Conservation (phyloP, 2,888 invertebrate genomes). For the Microplitis manilae region DNA sequence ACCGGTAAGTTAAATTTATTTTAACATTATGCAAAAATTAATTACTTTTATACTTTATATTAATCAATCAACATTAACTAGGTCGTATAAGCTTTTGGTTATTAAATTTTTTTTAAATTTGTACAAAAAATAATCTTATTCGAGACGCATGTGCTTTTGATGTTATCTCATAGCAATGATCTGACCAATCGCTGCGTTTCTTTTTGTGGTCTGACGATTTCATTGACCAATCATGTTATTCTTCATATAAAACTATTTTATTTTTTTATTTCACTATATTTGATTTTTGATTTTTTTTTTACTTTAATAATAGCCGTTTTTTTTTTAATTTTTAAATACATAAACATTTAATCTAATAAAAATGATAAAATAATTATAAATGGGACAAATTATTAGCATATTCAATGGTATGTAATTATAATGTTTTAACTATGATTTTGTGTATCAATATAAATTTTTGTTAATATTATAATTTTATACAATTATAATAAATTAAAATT, state of each 20-base stretch:
- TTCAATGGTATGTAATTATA: constrained; percentile 5
- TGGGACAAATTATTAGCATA: constrained; percentile 11
- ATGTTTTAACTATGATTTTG: not conserved
- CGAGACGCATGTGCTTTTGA: constrained; percentile 33
- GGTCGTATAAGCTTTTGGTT: not conserved
- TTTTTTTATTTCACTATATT: not conserved
- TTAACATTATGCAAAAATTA: not conserved
- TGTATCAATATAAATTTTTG: not conserved
- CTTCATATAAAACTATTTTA: constrained; percentile 4
- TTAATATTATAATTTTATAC: not conserved
- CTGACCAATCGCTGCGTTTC: constrained; percentile 29
- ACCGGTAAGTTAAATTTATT: constrained; percentile 63
- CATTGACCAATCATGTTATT: constrained; percentile 25
- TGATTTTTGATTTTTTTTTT: not conserved
- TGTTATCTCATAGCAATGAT: not conserved
- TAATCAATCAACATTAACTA: not conserved
- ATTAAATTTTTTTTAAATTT: not conserved
- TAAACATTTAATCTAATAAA: constrained; percentile 3
- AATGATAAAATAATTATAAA: not conserved
- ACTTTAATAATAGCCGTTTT: not conserved
- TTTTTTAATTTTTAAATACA: not conserved
- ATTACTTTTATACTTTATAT: constrained; percentile 1
- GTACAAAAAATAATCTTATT: not conserved
- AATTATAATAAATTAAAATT: not conserved
- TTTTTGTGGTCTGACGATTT: constrained; percentile 18